A percentile compares a stretch with the other conserved stretches of the same genome.
phyloP scores from a whole-genome alignment of 2,888 invertebrate species.

The Stictocephala bisonia region DNA sequence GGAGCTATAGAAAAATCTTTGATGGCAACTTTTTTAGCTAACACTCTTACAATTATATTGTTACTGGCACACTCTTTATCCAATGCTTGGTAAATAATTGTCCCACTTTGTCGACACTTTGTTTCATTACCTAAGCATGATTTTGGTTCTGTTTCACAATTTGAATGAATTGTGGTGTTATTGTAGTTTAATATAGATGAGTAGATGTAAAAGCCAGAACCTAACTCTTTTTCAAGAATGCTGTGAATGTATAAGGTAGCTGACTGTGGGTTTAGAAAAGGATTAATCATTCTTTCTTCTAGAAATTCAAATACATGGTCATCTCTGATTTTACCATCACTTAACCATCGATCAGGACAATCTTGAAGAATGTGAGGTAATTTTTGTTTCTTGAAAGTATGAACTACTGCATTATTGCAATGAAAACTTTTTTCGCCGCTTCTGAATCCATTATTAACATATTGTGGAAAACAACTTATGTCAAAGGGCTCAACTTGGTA shows the following conservation, averaged over 20 bases:
- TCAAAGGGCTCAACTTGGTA: conserved; percentile 64
- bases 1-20: conserved; percentile 10
- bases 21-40: not conserved
- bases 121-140: no score
- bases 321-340: not conserved
- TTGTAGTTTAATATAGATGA: no score
- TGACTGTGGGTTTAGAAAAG: conserved; percentile 5
- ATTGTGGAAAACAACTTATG: conserved; percentile 62
- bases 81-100: no score
- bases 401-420: conserved; percentile 62
- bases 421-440: conserved; percentile 64
- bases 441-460: conserved; percentile 66
- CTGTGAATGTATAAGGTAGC: not conserved
- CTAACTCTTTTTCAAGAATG: not conserved
- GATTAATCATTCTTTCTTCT: not conserved
- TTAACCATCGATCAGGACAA: not conserved
- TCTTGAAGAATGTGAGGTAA: conserved; percentile 5
- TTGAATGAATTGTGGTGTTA: no score
- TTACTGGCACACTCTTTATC: not conserved
- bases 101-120: no score
- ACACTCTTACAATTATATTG: not conserved
- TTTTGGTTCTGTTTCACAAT: no score
- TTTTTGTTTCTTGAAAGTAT: conserved; percentile 59
- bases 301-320: not conserved
- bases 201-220: no score